A percentile compares a stretch with the other conserved stretches of the same genome.
phyloP scores from a whole-genome alignment of 2,888 invertebrate genomes.

The Morpho deidamia region DNA sequence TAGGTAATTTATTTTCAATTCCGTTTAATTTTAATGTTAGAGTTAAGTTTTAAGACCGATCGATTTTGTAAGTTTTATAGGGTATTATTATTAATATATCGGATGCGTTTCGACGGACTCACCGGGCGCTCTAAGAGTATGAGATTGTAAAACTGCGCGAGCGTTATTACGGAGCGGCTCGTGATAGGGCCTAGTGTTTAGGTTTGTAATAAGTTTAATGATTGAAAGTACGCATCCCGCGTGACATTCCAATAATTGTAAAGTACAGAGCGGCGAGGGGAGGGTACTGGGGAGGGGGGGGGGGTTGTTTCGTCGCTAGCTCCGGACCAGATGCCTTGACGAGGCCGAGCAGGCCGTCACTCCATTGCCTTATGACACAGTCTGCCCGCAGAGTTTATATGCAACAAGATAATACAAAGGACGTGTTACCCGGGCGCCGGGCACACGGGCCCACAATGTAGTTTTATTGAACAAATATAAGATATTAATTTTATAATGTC shows the following conservation, averaged over 20 bases:
- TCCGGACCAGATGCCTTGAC: conserved; percentile 62
- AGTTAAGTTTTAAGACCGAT: conserved; percentile 72
- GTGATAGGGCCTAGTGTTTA: conserved; percentile 52
- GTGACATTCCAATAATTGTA: conserved; percentile 76
- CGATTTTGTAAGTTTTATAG: conserved; percentile 80
- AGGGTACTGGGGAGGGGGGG: conserved; percentile 25
- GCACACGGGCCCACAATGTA: conserved; percentile 77
- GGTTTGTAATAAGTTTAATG: conserved; percentile 59
- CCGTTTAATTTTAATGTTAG: conserved; percentile 78
- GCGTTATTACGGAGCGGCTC: conserved; percentile 55
- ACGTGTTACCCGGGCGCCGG: conserved; percentile 78
- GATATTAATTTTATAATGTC: conserved; percentile 78
- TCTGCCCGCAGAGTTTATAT: conserved; percentile 78
- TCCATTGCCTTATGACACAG: conserved; percentile 78
- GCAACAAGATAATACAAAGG: conserved; percentile 78
- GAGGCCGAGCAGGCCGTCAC: conserved; percentile 41
- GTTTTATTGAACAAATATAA: conserved; percentile 79
- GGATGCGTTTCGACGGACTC: conserved; percentile 55
- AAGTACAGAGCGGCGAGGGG: conserved; percentile 47
- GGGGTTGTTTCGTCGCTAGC: conserved; percentile 36
- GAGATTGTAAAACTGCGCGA: conserved; percentile 64
- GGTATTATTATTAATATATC: conserved; percentile 53
- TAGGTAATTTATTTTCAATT: conserved; percentile 80
- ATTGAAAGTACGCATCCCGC: conserved; percentile 70
- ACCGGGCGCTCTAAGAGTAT: conserved; percentile 44